Evolutionary conservation across 2,113 vertebrate species (phyloP).

Genomic region (Oryzias melastigma): DNA sequence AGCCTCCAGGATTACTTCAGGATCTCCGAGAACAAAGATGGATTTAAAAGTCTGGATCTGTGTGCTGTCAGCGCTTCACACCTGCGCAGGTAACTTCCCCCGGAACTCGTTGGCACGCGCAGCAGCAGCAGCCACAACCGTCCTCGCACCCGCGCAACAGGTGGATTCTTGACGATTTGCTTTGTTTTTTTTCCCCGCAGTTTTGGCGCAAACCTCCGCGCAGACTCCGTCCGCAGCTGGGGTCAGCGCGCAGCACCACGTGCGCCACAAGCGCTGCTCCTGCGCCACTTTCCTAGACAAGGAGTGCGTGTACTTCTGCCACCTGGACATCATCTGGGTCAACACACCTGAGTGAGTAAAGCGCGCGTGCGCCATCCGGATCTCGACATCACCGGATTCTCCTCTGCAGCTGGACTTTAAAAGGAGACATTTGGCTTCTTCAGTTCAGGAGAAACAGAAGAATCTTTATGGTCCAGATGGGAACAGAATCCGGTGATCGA

Average conservation of each 20-base stretch:
- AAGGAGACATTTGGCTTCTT: neutral
- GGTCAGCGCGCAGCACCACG: slow-evolving; percentile 53
- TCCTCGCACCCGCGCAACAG: neutral
- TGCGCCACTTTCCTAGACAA: slow-evolving; percentile 91
- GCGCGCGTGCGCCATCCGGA: too few relatives aligned
- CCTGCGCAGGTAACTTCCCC: slow-evolving; percentile 65
- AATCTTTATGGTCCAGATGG: too few relatives aligned
- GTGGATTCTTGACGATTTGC: neutral
- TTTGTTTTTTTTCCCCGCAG: slow-evolving; percentile 43
- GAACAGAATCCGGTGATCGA: too few relatives aligned
- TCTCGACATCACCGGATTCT: too few relatives aligned
- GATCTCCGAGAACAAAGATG: slow-evolving; percentile 66
- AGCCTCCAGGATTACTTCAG: slow-evolving; percentile 43
- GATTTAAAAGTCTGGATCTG: slow-evolving; percentile 80
- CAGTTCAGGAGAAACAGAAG: too few relatives aligned
- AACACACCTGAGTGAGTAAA: slow-evolving; percentile 91
- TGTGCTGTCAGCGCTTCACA: slow-evolving; percentile 77
- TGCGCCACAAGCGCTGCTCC: slow-evolving; percentile 89
- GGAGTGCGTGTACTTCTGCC: slow-evolving; percentile 98
- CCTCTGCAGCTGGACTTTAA: too few relatives aligned
- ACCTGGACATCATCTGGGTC: slow-evolving; percentile 99
- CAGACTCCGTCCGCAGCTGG: slow-evolving; percentile 19
- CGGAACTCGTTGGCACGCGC: too few relatives aligned
- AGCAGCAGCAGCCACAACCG: neutral
- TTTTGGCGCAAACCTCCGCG: slow-evolving; percentile 15